Evolutionary conservation across 2,797 vertebrate genomes (phyloP).

Genomic region (Loris lydekkerianus): DNA sequence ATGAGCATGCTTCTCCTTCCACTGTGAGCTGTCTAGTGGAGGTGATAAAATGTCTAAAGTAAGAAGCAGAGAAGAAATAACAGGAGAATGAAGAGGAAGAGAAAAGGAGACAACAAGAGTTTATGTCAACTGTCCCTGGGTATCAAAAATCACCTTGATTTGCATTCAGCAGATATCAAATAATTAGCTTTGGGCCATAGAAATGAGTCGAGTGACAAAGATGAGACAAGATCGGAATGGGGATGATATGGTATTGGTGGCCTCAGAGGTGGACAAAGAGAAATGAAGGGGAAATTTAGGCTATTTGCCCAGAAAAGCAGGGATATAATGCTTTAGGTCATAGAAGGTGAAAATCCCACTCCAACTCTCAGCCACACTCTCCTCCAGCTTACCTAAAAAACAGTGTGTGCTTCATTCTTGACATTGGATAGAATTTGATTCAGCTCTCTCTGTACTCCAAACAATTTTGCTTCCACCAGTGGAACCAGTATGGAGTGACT

Average conservation of each 20-base stretch:
- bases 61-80: background rate
- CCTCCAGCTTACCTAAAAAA: background rate
- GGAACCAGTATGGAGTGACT: background rate
- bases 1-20: background rate
- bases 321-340: background rate
- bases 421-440: background rate
- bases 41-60: background rate
- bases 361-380: background rate
- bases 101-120: background rate
- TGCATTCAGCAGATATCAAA: constrained; percentile 9
- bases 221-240: background rate
- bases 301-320: background rate
- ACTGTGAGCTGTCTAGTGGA: background rate
- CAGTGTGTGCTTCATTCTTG: background rate
- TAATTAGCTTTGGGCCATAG: background rate
- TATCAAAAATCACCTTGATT: background rate
- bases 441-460: background rate
- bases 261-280: background rate
- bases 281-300: background rate
- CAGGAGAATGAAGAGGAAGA: background rate
- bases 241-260: background rate
- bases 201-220: background rate
- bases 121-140: background rate
- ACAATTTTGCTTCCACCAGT: background rate
- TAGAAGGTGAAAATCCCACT: background rate